phyloP scores from a whole-genome alignment of 2,888 invertebrate species.

The Biston stratarius region DNA sequence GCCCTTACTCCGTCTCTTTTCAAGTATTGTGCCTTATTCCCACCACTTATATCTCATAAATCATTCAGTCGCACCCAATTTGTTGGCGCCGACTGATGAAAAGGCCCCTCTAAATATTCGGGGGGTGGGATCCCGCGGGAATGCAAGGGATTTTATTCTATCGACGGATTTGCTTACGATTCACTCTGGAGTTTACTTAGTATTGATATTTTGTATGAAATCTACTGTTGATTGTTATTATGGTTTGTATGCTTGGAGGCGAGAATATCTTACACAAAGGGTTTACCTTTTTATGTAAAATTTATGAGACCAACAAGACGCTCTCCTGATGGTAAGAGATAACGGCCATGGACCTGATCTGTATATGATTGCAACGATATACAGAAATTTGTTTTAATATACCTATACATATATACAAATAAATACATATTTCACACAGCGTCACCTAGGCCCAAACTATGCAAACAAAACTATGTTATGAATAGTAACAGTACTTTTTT shows the following conservation, averaged over 20 bases:
- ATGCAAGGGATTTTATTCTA: conserved; percentile 54
- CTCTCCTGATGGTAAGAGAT: no score
- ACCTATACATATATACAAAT: no score
- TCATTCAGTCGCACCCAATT: conserved; percentile 68
- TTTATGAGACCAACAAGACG: no score
- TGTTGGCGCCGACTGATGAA: conserved; percentile 66
- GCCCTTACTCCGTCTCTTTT: conserved; percentile 31
- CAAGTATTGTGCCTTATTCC: conserved; percentile 50
- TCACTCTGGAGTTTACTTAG: conserved; percentile 30
- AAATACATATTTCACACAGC: no score
- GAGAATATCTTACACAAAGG: not conserved
- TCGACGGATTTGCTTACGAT: conserved; percentile 45
- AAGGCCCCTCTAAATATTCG: conserved; percentile 61
- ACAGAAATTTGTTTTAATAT: no score
- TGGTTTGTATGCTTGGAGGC: not conserved
- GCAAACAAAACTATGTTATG: no score
- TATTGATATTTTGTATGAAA: conserved; percentile 13
- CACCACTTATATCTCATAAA: conserved; percentile 65
- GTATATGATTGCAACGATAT: no score
- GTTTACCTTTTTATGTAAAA: no score
- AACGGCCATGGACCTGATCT: no score
- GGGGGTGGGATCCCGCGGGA: conserved; percentile 49
- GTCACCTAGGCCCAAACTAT: no score
- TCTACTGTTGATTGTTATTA: not conserved
- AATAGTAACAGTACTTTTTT: no score